Evolutionary conservation across 2,797 vertebrate species (phyloP).

Genomic region (Austrolebias charrua): DNA sequence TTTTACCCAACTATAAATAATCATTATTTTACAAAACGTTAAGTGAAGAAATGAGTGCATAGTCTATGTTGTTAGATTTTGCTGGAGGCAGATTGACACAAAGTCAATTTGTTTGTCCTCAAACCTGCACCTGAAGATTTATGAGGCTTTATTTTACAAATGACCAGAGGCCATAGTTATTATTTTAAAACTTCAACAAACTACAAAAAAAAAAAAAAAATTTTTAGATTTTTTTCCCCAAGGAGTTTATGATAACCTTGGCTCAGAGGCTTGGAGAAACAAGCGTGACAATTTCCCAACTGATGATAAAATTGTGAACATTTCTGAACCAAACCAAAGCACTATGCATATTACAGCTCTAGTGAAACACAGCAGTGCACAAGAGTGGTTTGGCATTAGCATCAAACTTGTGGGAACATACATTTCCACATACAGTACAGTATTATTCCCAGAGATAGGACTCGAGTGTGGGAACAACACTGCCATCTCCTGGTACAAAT

Average conservation of each 20-base stretch:
- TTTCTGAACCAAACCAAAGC: constrained; percentile 62
- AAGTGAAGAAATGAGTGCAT: too few species aligned
- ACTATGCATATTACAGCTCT: constrained; percentile 51
- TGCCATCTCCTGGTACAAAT: constrained; percentile 59
- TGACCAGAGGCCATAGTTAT: constrained; percentile 13
- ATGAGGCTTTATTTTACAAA: constrained; percentile 22
- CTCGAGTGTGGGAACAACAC: constrained; percentile 33
- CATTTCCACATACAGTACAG: constrained; percentile 36
- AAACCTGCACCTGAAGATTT: constrained; percentile 3
- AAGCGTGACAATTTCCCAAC: constrained; percentile 19
- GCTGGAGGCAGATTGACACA: too few species aligned
- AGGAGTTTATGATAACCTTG: constrained; percentile 54
- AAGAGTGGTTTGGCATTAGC: constrained; percentile 12
- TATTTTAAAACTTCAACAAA: constrained; percentile 32
- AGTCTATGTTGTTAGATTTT: too few species aligned
- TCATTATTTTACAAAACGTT: too few species aligned
- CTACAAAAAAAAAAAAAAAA: constrained; percentile 44
- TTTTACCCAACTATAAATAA: not conserved
- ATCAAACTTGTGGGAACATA: constrained; percentile 1
- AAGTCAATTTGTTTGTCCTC: constrained; percentile 17
- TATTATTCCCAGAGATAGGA: not conserved
- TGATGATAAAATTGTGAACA: constrained; percentile 63
- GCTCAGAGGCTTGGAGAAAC: constrained; percentile 20
- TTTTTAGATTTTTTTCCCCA: constrained; percentile 36
- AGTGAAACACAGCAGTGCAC: constrained; percentile 15